These are phyloP conservation scores for Xylota sylvarum DNA, from an alignment of 2,888 invertebrate genomes.

Conservation along the genomic window DNA sequence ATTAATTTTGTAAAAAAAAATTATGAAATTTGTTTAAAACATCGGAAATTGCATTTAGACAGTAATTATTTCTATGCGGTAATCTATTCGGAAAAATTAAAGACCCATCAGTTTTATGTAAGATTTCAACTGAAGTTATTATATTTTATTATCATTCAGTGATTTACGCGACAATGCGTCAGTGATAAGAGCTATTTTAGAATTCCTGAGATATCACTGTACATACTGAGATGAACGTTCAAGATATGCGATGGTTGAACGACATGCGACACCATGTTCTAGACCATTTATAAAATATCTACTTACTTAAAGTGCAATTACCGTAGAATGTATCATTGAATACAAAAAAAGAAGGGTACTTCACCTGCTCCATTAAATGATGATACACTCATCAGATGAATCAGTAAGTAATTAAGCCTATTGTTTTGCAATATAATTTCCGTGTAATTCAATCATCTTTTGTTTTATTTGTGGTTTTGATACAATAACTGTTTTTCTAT, in stretches of 20 bases:
- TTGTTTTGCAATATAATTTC: background rate
- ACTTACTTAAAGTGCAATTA: no score
- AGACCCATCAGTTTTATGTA: background rate
- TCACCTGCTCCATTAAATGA: background rate
- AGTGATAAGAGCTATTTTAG: conserved; percentile 13
- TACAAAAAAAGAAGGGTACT: background rate
- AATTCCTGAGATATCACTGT: background rate
- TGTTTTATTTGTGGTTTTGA: background rate
- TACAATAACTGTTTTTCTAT: background rate
- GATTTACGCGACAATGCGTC: conserved; percentile 9
- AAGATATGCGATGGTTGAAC: background rate
- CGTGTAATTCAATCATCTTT: conserved; percentile 1
- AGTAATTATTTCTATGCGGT: no score
- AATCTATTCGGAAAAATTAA: background rate
- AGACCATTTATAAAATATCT: background rate
- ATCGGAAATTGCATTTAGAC: no score
- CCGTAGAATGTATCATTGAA: background rate
- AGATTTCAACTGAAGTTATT: background rate
- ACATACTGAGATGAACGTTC: background rate
- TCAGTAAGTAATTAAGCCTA: background rate
- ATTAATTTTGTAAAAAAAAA: no score
- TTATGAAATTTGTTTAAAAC: no score
- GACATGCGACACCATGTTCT: background rate
- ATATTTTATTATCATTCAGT: conserved; percentile 3
- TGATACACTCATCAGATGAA: background rate